Evolutionary conservation across 1,140 invertebrate genomes (phyloP).

Genomic region (Polypedilum pembai): DNA sequence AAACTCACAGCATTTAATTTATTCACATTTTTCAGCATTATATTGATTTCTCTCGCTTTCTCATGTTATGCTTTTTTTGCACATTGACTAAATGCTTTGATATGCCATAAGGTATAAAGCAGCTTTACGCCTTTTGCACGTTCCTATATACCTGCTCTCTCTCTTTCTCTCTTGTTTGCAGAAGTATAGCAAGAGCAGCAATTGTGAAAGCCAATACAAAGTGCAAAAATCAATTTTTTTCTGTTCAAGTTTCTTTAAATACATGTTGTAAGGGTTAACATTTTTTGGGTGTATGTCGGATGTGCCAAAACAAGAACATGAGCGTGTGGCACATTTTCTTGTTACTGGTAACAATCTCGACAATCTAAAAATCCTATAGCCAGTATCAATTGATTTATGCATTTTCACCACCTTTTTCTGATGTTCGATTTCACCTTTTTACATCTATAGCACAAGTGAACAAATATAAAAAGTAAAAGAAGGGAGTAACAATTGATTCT

Average conservation of each 20-base stretch:
- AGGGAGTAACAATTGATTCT: too few relatives aligned
- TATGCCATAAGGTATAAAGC: neutral
- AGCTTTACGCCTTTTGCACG: conserved; percentile 21
- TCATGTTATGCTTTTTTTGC: neutral
- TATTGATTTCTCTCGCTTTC: neutral
- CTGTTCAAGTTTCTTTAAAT: neutral
- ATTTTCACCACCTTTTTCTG: conserved; percentile 27
- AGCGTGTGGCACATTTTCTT: neutral
- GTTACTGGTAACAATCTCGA: neutral
- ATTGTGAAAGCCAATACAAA: conserved; percentile 5
- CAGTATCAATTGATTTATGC: conserved; percentile 25
- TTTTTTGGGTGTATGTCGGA: neutral
- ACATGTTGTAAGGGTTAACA: neutral
- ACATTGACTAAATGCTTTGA: neutral
- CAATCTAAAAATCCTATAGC: neutral
- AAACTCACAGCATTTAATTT: too few relatives aligned
- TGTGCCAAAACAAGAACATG: neutral
- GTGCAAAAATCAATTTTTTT: conserved; percentile 26
- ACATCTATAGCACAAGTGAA: too few relatives aligned
- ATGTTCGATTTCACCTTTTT: conserved; percentile 22
- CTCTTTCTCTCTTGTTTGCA: neutral
- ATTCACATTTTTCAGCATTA: neutral
- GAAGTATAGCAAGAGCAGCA: neutral
- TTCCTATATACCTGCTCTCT: neutral
- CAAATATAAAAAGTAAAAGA: too few relatives aligned